phyloP scores from a whole-genome alignment of 2,797 vertebrate species.

The Phoebastria nigripes region DNA sequence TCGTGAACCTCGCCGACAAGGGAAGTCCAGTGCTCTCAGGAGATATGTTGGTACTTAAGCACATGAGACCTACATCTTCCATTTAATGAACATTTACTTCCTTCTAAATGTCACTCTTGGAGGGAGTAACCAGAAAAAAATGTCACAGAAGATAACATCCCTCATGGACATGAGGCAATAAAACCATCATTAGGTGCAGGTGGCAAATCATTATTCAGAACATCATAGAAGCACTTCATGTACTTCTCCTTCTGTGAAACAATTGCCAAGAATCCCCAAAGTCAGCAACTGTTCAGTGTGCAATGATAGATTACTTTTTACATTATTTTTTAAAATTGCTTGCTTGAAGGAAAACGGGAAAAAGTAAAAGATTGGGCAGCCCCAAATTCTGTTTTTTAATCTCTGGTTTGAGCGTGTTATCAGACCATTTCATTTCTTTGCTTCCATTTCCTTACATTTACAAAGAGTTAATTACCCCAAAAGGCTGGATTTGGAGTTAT shows the following conservation, averaged over 20 bases:
- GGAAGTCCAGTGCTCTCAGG: not conserved
- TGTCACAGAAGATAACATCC: not conserved
- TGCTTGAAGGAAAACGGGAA: not conserved
- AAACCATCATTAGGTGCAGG: not conserved
- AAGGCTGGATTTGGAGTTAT: not conserved
- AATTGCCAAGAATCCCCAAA: not conserved
- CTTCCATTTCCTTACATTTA: not conserved
- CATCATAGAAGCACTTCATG: not conserved
- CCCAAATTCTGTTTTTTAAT: not conserved
- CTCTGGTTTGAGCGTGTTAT: not conserved
- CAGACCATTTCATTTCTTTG: not conserved
- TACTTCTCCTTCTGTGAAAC: not conserved
- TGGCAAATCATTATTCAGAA: not conserved
- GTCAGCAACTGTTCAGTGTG: not conserved
- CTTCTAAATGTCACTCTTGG: slow-evolving; percentile 18
- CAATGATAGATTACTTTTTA: not conserved
- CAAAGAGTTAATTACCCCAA: not conserved
- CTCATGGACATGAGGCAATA: not conserved
- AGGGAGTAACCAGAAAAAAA: not conserved
- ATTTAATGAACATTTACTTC: not conserved
- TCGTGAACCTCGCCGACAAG: not conserved
- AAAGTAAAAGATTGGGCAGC: not conserved
- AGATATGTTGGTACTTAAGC: not conserved
- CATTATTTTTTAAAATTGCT: not conserved
- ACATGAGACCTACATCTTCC: not conserved